Evolutionary conservation across 2,113 vertebrate species (phyloP).

Genomic region (Nibea albiflora): DNA sequence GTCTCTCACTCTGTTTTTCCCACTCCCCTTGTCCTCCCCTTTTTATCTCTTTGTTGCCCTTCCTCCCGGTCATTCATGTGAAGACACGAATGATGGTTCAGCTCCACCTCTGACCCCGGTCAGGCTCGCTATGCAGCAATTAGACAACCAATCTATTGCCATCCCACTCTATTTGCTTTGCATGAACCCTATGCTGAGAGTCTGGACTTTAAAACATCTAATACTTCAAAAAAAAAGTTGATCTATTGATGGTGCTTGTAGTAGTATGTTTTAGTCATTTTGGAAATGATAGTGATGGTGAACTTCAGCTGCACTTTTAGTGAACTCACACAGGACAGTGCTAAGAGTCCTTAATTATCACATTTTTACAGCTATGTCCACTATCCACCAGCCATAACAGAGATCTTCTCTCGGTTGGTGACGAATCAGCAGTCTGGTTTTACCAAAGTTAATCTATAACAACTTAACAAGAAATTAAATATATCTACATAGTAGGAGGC

Average conservation of each 20-base stretch:
- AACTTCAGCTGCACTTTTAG: conserved; percentile 32
- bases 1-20: conserved; percentile 41
- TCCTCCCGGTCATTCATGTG: conserved; percentile 67
- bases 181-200: no score
- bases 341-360: not conserved
- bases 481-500: no score
- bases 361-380: not conserved
- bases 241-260: not conserved
- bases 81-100: conserved; percentile 54
- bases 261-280: not conserved
- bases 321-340: conserved; percentile 16
- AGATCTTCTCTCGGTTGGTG: no score
- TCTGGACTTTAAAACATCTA: not conserved
- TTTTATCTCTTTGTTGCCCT: conserved; percentile 45
- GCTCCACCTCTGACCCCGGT: conserved; percentile 52
- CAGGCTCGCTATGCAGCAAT: conserved; percentile 51
- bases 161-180: not conserved
- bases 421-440: no score
- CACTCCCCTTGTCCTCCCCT: conserved; percentile 25
- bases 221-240: not conserved
- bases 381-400: no score
- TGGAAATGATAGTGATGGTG: conserved; percentile 2
- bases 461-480: no score
- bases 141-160: conserved; percentile 1
- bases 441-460: no score